Evolutionary conservation across 2,888 invertebrate genomes (phyloP).

Genomic region (Azorinus chamasolen): DNA sequence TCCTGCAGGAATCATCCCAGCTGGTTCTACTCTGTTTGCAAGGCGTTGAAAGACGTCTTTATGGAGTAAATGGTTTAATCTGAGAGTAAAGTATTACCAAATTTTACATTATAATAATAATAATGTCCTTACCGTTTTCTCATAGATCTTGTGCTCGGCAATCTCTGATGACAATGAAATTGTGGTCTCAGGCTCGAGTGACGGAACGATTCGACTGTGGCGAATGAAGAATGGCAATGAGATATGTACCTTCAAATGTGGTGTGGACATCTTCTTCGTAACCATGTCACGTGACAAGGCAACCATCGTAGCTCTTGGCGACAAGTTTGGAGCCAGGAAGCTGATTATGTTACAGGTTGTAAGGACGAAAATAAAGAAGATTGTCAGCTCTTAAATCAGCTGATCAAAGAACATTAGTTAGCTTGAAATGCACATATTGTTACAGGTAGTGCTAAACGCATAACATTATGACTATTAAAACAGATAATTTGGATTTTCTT

Average conservation of each 20-base stretch:
- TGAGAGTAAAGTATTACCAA: no score
- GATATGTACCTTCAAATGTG: conserved; percentile 84
- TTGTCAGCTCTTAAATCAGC: conserved; percentile 71
- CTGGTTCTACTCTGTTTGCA: no score
- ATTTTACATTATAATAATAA: no score
- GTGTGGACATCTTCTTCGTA: conserved; percentile 85
- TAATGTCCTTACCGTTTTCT: conserved; percentile 7
- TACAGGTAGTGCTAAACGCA: no score
- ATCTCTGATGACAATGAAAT: conserved; percentile 85
- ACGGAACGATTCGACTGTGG: conserved; percentile 86
- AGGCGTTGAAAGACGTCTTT: no score
- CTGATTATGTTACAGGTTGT: conserved; percentile 86
- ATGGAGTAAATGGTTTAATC: no score
- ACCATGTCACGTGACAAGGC: conserved; percentile 85
- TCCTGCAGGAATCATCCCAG: no score
- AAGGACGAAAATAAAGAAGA: conserved; percentile 78
- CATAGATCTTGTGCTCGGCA: conserved; percentile 85
- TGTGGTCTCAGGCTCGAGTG: conserved; percentile 85
- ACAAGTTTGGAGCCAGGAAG: conserved; percentile 85
- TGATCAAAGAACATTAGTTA: no score
- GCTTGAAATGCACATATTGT: no score
- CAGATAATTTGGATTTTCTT: no score
- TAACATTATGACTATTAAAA: no score
- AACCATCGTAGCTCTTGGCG: conserved; percentile 86
- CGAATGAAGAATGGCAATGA: conserved; percentile 82